Evolutionary conservation across 2,888 invertebrate genomes (phyloP).

Genomic region (Gymnosoma rotundatum): DNA sequence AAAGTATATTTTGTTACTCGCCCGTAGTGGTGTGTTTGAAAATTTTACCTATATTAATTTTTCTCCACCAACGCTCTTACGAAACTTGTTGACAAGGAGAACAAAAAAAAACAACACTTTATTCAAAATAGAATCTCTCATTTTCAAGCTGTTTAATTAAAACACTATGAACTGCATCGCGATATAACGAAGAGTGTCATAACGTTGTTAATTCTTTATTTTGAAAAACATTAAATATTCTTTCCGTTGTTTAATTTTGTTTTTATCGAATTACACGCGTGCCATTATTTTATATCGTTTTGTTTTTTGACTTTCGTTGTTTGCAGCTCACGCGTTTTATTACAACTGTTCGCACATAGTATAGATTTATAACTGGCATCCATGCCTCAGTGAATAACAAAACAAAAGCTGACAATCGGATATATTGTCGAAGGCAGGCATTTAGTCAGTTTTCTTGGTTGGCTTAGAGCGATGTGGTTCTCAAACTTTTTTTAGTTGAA

Average conservation of each 20-base stretch:
- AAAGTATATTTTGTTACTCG: constrained; percentile 24
- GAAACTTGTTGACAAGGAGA: constrained; percentile 7
- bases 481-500: constrained; percentile 12
- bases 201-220: constrained; percentile 29
- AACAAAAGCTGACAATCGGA: constrained; percentile 51
- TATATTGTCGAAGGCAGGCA: constrained; percentile 25
- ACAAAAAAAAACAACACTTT: neutral
- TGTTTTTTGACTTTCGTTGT: constrained; percentile 47
- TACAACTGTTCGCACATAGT: constrained; percentile 63
- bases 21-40: constrained; percentile 3
- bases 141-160: constrained; percentile 9
- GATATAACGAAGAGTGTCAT: constrained; percentile 20
- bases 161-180: constrained; percentile 35
- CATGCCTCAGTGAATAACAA: constrained; percentile 53
- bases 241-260: constrained; percentile 35
- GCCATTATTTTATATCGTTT: constrained; percentile 48
- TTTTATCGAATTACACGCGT: constrained; percentile 54
- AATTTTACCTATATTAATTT: constrained; percentile 9
- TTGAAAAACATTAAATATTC: constrained; percentile 41
- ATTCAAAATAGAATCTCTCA: neutral
- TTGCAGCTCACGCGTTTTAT: constrained; percentile 65
- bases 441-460: constrained; percentile 38
- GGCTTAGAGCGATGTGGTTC: constrained; percentile 37
- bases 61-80: constrained; percentile 10
- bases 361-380: constrained; percentile 58